Evolutionary conservation across 2,888 invertebrate species (phyloP).

Genomic region (Hirtodrosophila histrioides): DNA sequence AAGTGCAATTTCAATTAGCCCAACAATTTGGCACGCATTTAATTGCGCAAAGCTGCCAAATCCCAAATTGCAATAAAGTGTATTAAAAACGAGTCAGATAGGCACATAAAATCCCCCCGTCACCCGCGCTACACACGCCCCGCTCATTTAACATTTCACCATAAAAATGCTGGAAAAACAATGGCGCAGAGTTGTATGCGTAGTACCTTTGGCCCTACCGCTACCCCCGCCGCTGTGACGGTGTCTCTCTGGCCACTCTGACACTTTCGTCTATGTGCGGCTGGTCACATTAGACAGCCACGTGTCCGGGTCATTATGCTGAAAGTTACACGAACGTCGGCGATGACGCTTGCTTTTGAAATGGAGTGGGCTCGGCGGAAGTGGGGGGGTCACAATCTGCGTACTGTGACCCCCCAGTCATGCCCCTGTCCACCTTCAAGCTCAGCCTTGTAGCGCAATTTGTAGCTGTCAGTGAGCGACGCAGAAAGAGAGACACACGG

Average conservation of each 20-base stretch:
- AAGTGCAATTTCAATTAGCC: conserved; percentile 75
- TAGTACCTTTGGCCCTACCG: conserved; percentile 7
- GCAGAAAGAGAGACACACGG: conserved; percentile 40
- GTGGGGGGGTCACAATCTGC: not conserved
- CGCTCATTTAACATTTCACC: conserved; percentile 69
- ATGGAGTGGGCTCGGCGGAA: not conserved
- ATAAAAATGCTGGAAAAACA: conserved; percentile 71
- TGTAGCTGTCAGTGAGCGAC: conserved; percentile 74
- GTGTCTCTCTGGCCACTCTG: conserved; percentile 31
- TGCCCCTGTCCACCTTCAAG: conserved; percentile 10
- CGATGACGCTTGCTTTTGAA: conserved; percentile 64
- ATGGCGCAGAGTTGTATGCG: conserved; percentile 44
- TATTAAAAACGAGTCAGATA: conserved; percentile 69
- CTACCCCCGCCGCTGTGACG: conserved; percentile 17
- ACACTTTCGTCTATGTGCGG: conserved; percentile 42
- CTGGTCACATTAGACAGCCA: conserved; percentile 80
- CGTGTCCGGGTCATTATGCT: conserved; percentile 82
- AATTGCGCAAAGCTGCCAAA: conserved; percentile 67
- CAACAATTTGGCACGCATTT: conserved; percentile 65
- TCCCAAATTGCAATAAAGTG: conserved; percentile 75
- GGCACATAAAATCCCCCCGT: conserved; percentile 40
- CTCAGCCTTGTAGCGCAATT: conserved; percentile 72
- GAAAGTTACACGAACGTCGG: conserved; percentile 78
- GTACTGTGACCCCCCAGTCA: conserved; percentile 12
- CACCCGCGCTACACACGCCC: not conserved